Evolutionary conservation across 2,797 vertebrate species (phyloP), one percentile per base, ranked within the genome.

Genomic region (Malacoraja senta): DNA sequence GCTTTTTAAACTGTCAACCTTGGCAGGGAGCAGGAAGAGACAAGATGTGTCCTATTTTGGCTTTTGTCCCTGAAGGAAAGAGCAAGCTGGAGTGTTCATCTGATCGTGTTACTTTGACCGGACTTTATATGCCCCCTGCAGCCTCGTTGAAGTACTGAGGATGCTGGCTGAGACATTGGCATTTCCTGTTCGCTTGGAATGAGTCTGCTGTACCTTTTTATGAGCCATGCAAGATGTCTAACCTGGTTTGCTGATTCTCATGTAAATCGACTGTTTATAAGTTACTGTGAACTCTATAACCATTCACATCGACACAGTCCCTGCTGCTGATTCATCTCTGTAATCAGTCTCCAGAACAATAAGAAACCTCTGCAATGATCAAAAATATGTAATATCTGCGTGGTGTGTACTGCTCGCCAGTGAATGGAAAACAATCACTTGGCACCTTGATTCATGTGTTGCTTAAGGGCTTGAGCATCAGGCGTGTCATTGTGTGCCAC

Each of bases 121-220:
- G 61, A 29, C 8, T 19, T 35, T 19, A 8, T 74, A 35, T 91
- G 68, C 68, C 88, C 88, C 35, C 88, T 72, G 35, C 35, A 91
- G 90, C 35, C 65, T 35, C 13, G 90, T 29, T 91, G 12, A 29
- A 74, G 38, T 91, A 91, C 29, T 74, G 29, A 2, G 26, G 35
- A 24, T 74, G 90, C 65, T 91, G 35, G 63, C 90, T 91, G 90
- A 74, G 68, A 53, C 38, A 74, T 74, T 72, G 35, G 68, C 71
- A 91, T 38, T 91, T 91, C 68, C 88, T 91, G 65, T 71, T 71
- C 32, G 65, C 63, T 38, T 24, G 61, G 19, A 35, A 68, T 65
- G 71, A 24, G n/a, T 91, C 90, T 72, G 19, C 90, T 44, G 1
- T 74, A 32, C 26, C 12, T 74, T 71, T 71, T 91, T 44, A 91